Evolutionary conservation across 2,888 invertebrate species (phyloP), one percentile per base, ranked within the genome.

Genomic region (Caenorhabditis zanzibari): DNA sequence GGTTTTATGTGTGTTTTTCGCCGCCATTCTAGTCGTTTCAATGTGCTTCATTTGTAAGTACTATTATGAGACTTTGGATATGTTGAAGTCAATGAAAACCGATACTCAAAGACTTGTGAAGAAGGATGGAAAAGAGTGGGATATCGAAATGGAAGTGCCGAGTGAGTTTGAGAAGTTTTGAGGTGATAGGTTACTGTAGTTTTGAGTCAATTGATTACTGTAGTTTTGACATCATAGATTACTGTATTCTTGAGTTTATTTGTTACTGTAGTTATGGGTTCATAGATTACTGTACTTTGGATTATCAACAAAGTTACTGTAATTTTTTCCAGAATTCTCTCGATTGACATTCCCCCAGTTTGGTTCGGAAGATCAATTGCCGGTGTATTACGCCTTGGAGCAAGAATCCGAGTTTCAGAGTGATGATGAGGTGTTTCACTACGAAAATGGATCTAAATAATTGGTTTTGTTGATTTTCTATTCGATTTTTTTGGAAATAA

Each of bases 11-110:
- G 6, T 47, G 7, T 10, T 47, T 0, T 47, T 47, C 19, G 19
- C 47, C 7, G 47, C 19, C 2, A 14, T 47, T 19, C 19, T 47
- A 7, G 19, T 47, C 19, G 10, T 47, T 19, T 47, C 19, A 5
- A n/a, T 47, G n/a, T 47, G 47, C 47, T 47, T 47, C 6, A 47
- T 47, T 47, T 47, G 47, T 6, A 47, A 47, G 19, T 47, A 47
- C 19, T 47, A 47, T 14, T 47, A n/a, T 19, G 47, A 47, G 19
- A 47, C 47, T 19, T 7, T 47, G 19, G 47, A 19, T 12, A 38
- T 12, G 10, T 38, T 38, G 38, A 6, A 38, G 38, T 6, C 12
- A 6, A 10, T 12, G 38, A 38, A 38, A 12, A 38, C 12, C 9
- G 38, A 38, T 10, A 38, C 38, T 2, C 38, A 47, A 19, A 47